Evolutionary conservation across 1,140 invertebrate genomes (phyloP), one percentile per base, ranked within the genome.

Genomic region (Aphidius gifuensis): DNA sequence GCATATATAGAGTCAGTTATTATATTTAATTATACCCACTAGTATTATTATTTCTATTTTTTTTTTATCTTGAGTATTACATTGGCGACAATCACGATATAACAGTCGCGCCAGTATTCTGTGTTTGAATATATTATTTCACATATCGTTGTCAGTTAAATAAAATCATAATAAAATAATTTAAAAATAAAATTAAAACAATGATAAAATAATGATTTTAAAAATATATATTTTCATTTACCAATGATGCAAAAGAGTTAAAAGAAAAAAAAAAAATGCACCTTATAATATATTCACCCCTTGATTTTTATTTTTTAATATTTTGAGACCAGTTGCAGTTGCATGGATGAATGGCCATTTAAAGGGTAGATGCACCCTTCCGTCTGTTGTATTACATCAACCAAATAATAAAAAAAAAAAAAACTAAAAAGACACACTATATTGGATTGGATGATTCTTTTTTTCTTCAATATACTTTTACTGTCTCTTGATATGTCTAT

Each of bases 301-400:
- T 64, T 42, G 56, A 54, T 21, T 11, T 11, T 8, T 55, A 46
- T 55, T 51, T 58, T 51, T 16, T 16, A 16, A 49, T 39, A 48
- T 51, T 16, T 39, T 44, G 39, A 5, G 38, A 32, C 40, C 58
- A 61, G 50, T 57, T 57, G 64, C 45, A 59, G 55, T 57, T 23
- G 32, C 21, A 66, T 56, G 65, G 56, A 32, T 55, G 61, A 66
- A 66, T 66, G 61, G 58, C 42, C 65, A 66, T 66, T 66, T 66
- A 58, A 57, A 58, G 65, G 61, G 57, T 61, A 60, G 58, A 59
- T 46, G 60, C 55, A 49, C 47, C 9, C 21, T 6, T 6, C 5
- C 16, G 9, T 58, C 48, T 39, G 16, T 32, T 44, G 45, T 39
- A 43, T 55, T 32, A 32, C 54, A 38, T 53, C 61, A 53, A 53